Conservation (phyloP, 2,113 vertebrate genomes). For the Chloebia gouldiae region DNA sequence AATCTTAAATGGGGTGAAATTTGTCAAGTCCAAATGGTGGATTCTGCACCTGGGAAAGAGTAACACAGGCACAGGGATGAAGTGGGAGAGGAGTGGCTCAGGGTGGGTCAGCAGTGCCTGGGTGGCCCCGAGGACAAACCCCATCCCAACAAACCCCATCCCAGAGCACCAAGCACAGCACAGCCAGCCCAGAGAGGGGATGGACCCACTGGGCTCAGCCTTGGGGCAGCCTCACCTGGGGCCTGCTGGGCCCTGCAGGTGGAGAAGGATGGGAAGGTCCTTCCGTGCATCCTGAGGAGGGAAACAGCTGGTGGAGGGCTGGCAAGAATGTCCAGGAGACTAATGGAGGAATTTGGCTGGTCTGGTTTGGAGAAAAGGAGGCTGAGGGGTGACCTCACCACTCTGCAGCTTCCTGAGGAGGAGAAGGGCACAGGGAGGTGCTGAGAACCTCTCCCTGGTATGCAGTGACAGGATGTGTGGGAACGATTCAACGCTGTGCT, state of each 20-base stretch:
- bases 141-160: too few species aligned
- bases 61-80: accelerated
- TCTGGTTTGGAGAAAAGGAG: background rate
- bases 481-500: background rate
- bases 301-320: background rate
- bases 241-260: background rate
- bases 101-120: background rate
- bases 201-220: too few species aligned
- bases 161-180: too few species aligned
- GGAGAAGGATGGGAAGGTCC: background rate
- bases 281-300: background rate
- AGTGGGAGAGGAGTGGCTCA: background rate
- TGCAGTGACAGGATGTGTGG: background rate
- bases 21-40: too few species aligned
- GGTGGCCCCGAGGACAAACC: too few species aligned
- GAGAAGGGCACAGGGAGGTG: background rate
- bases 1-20: background rate
- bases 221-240: background rate
- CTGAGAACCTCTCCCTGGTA: background rate
- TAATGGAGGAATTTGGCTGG: background rate
- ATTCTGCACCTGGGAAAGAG: background rate
- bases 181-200: too few species aligned
- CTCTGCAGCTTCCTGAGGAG: background rate
- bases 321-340: background rate
- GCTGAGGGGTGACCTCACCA: background rate